Evolutionary conservation across 2,888 invertebrate species (phyloP).

Genomic region (Lathronympha strigana): DNA sequence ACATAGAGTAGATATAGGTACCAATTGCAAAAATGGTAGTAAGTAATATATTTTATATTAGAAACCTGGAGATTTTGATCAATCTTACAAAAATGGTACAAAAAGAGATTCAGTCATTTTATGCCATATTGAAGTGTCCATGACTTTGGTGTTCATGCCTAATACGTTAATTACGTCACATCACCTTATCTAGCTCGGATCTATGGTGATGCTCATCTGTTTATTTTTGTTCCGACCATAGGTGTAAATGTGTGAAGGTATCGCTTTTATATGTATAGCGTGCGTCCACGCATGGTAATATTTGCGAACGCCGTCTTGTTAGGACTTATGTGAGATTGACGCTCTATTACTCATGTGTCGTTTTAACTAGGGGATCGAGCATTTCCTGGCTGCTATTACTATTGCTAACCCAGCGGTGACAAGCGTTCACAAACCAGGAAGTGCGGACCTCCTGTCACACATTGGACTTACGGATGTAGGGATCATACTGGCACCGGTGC

Average conservation of each 20-base stretch:
- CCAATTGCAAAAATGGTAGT: too few species aligned
- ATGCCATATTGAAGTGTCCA: too few species aligned
- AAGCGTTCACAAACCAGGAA: background rate
- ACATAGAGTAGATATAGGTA: too few species aligned
- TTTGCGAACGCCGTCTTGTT: background rate
- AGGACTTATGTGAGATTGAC: background rate
- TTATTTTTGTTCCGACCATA: constrained; percentile 13
- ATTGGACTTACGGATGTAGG: background rate
- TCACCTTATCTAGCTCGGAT: background rate
- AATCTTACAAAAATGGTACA: too few species aligned
- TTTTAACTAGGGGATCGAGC: background rate
- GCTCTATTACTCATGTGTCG: background rate
- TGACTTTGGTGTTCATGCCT: too few species aligned
- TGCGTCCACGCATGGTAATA: constrained; percentile 17
- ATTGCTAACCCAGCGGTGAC: background rate
- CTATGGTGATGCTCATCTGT: constrained; percentile 18
- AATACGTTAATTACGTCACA: background rate
- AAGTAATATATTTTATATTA: too few species aligned
- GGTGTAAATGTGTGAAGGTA: constrained; percentile 44
- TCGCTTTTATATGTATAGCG: constrained; percentile 37
- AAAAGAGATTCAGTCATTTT: too few species aligned
- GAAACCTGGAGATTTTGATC: too few species aligned
- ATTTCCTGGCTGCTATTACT: background rate
- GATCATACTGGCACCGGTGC: background rate
- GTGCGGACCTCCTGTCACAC: background rate